Percentiles rank a stretch among this genome's conserved stretches.
phyloP scores from a whole-genome alignment of 2,888 invertebrate genomes.

The Strigamia transsilvanica region DNA sequence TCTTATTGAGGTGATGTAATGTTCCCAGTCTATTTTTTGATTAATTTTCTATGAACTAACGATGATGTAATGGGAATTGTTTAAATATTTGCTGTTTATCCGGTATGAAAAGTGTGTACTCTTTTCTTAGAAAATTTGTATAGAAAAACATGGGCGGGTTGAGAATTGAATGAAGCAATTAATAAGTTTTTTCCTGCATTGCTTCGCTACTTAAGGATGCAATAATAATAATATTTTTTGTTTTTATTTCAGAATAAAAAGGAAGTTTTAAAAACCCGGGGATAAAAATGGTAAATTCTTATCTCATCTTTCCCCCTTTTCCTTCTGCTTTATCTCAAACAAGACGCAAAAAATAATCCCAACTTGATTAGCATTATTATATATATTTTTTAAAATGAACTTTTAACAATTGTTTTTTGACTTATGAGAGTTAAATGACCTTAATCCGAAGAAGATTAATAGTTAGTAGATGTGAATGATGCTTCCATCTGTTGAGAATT shows the following conservation, averaged over 20 bases:
- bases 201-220: not conserved
- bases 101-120: not conserved
- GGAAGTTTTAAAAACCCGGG: too few relatives aligned
- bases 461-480: not conserved
- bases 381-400: not conserved
- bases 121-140: not conserved
- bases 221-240: not conserved
- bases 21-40: not conserved
- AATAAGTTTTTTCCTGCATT: constrained; percentile 7
- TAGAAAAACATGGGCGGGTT: not conserved
- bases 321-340: too few relatives aligned
- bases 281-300: not conserved
- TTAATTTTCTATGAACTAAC: not conserved
- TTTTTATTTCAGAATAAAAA: constrained; percentile 7
- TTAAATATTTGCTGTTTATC: constrained; percentile 9
- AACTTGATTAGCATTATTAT: not conserved
- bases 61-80: not conserved
- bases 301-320: not conserved
- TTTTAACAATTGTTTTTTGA: not conserved
- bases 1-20: not conserved
- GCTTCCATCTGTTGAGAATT: constrained; percentile 6
- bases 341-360: not conserved
- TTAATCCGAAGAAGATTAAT: not conserved
- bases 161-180: not conserved
- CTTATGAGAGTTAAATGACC: constrained; percentile 5